A percentile compares a stretch with the other conserved stretches of the same genome.
Conservation (phyloP, 2,888 invertebrate genomes). For the Latrodectus elegans region DNA sequence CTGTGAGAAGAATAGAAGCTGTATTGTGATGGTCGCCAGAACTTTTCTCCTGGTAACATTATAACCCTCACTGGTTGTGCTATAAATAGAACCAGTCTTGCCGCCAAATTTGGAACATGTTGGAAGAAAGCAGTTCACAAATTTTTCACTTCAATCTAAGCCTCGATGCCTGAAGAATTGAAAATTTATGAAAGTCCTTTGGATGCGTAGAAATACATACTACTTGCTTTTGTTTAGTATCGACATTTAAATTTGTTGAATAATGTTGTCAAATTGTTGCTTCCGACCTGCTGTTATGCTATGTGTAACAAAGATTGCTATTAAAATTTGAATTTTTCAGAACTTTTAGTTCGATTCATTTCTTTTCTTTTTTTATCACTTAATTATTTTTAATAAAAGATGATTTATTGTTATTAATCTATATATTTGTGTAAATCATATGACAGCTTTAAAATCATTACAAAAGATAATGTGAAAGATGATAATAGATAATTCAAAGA, state of each 20-base stretch:
- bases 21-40: constrained; percentile 41
- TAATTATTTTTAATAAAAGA: background rate
- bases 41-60: constrained; percentile 7
- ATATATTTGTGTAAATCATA: too few relatives aligned
- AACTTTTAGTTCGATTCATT: constrained; percentile 38
- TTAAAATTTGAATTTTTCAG: constrained; percentile 62
- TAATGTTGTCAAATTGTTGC: background rate
- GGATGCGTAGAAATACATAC: constrained; percentile 5
- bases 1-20: constrained; percentile 10
- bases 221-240: background rate
- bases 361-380: background rate
- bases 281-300: constrained; percentile 25
- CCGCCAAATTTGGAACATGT: constrained; percentile 52
- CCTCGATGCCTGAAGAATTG: constrained; percentile 16
- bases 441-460: too few relatives aligned
- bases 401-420: too few relatives aligned
- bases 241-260: background rate
- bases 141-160: constrained; percentile 1
- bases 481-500: too few relatives aligned
- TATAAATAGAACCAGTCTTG: constrained; percentile 39
- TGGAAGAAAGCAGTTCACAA: constrained; percentile 24
- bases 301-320: constrained; percentile 47
- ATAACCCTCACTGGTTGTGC: constrained; percentile 30
- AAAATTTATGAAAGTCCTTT: constrained; percentile 2
- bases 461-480: too few relatives aligned